phyloP scores from a whole-genome alignment of 2,113 vertebrate species.

The Egretta garzetta region DNA sequence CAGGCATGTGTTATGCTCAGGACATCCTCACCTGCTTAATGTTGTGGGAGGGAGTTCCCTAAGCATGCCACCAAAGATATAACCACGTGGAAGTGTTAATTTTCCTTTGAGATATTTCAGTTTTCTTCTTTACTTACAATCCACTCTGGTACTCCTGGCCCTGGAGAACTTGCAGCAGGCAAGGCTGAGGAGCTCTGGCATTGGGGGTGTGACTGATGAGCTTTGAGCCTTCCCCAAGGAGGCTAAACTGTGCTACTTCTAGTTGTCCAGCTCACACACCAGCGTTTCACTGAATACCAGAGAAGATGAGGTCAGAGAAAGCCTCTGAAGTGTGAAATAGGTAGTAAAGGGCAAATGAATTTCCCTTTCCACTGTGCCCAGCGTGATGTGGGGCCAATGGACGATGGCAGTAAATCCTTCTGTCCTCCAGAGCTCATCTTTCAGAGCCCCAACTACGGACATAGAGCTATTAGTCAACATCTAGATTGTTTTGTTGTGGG shows the following conservation, averaged over 20 bases:
- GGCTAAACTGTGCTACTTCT: not conserved
- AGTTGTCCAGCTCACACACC: not conserved
- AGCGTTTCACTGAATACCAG: not conserved
- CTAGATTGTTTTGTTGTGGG: not conserved
- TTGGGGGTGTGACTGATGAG: not conserved
- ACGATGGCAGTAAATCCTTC: not conserved
- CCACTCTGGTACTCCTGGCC: not conserved
- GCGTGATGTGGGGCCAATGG: not conserved
- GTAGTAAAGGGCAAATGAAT: not conserved
- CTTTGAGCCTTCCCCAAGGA: not conserved
- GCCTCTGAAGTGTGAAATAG: not conserved
- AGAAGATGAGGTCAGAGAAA: not conserved
- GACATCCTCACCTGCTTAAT: not conserved
- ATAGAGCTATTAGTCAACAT: not conserved
- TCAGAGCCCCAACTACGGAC: not conserved
- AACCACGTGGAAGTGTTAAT: not conserved
- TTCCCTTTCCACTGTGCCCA: not conserved
- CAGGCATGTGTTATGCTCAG: not conserved
- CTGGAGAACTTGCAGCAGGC: not conserved
- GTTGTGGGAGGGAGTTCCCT: not conserved
- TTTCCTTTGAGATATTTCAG: not conserved
- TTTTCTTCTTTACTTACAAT: not conserved
- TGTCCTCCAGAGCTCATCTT: not conserved
- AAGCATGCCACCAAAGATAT: not conserved
- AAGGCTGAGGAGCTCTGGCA: not conserved